Base-by-base conservation (phyloP, 2,888 invertebrate genomes). In the Rotaria macrura region DNA sequence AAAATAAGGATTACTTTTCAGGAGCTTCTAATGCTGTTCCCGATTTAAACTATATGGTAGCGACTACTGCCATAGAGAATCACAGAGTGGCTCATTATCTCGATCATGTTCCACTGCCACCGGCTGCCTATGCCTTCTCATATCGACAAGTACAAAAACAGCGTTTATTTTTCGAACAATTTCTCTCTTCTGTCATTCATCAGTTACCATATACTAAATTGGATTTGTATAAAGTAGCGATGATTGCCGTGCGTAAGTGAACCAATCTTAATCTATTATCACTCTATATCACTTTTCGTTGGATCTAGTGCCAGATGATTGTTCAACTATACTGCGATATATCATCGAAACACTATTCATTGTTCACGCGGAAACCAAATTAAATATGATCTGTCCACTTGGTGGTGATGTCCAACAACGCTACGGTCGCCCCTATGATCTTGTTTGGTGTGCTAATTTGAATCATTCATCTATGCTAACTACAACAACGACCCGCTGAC, bases 351-450 rank as follows among this genome's bases (percentile, higher is more conserved):
- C 79, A 40, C n/a, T 79, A 25, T 79, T 79, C 14, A 79, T 79
- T n/a, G 9, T 79, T n/a, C 79, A 79, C 43, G 40, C 17, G 40
- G 79, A 79, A n/a, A 20, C 79, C 6, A 79, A 79, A 79, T 43
- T 79, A 12, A 79, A 79, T n/a, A 79, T 79, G 79, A 79, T 79
- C 5, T 79, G 79, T n/a, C 79, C 79, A 0, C 7, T 79, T 40
- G 79, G 79, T 43, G 43, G 40, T 12, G 43, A 43, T 40, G n/a
- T 34, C 10, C 9, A 25, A 79, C 7, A 14, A 6, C 79, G 40
- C 23, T 79, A 79, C 43, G 79, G 79, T 23, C 79, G 43, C 4
- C 3, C 43, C 12, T 79, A 79, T n/a, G 23, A 79, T 43, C 43
- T 79, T 25, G 40, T 43, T 43, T 79, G 79, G 79, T 79, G 79